Percentiles rank a stretch among this genome's conserved stretches.
phyloP scores from a whole-genome alignment of 2,113 vertebrate species.

The Bettongia penicillata region DNA sequence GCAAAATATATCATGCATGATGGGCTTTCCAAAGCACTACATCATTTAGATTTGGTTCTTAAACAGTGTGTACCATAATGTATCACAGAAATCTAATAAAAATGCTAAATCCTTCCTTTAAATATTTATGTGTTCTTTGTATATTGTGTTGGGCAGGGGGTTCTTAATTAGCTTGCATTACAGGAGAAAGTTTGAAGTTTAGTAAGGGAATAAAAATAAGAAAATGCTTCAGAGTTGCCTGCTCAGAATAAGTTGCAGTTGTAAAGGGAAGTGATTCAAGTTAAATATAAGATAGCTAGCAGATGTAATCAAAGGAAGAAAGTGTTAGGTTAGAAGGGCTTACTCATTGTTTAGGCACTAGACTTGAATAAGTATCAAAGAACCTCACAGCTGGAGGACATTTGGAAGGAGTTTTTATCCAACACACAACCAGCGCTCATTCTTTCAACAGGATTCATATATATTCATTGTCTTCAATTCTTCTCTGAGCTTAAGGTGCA shows the following conservation, averaged over 20 bases:
- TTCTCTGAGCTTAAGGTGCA: background rate
- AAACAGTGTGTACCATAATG: constrained; percentile 62
- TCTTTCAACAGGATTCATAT: background rate
- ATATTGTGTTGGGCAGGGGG: constrained; percentile 60
- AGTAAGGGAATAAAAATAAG: constrained; percentile 61
- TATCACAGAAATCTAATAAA: constrained; percentile 72
- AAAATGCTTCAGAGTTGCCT: constrained; percentile 18
- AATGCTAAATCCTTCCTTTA: constrained; percentile 45
- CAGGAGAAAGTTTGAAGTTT: constrained; percentile 65
- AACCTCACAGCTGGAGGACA: background rate
- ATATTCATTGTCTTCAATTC: background rate
- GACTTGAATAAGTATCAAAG: background rate
- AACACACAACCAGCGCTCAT: background rate
- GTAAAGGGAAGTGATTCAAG: background rate
- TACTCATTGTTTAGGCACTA: background rate
- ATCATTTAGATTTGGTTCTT: constrained; percentile 73
- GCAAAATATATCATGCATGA: constrained; percentile 68
- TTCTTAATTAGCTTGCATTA: constrained; percentile 75
- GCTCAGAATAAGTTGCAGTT: background rate
- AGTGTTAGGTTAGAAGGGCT: background rate
- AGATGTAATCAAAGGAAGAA: background rate
- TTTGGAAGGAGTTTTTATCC: background rate
- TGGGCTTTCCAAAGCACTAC: constrained; percentile 54
- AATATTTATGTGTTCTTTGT: constrained; percentile 66
- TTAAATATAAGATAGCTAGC: background rate